These are phyloP conservation scores for Orthosia gothica DNA, from an alignment of 2,888 invertebrate genomes.

Conservation along the genomic window DNA sequence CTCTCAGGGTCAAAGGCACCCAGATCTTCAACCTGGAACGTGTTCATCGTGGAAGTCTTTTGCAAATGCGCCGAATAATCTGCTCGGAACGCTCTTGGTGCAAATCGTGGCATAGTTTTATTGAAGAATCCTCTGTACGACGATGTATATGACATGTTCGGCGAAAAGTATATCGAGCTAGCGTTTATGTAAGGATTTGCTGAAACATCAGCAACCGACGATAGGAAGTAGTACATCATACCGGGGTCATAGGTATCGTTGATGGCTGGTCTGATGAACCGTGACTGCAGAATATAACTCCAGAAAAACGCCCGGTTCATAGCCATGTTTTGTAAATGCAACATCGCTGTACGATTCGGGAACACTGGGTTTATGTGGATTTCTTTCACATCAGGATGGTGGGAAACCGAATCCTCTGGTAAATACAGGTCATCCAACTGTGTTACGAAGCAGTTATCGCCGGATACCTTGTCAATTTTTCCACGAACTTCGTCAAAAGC, in stretches of 20 bases:
- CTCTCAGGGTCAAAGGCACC: conserved; percentile 96
- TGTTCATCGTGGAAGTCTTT: conserved; percentile 98
- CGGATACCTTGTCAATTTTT: conserved; percentile 95
- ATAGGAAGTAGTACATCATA: conserved; percentile 99
- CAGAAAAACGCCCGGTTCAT: conserved; percentile 98
- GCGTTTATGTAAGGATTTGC: conserved; percentile 98
- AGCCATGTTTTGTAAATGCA: conserved; percentile 99
- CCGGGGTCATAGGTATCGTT: conserved; percentile 99
- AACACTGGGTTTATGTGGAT: conserved; percentile 98
- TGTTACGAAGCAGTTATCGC: conserved; percentile 97
- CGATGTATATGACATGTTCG: conserved; percentile 98
- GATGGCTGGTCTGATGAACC: conserved; percentile 97
- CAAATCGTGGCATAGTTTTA: conserved; percentile 98
- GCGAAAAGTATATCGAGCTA: conserved; percentile 98
- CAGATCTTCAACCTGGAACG: conserved; percentile 96
- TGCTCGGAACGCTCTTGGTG: conserved; percentile 97
- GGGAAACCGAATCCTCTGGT: conserved; percentile 96
- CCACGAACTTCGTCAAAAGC: conserved; percentile 97
- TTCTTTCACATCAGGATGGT: conserved; percentile 98
- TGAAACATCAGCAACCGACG: conserved; percentile 98
- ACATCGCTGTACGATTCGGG: conserved; percentile 97
- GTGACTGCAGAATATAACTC: conserved; percentile 98
- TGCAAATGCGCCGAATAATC: conserved; percentile 98
- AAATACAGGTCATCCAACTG: conserved; percentile 96
- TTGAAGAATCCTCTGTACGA: conserved; percentile 99